Conservation (phyloP, 2,888 invertebrate species). For the Bombyx huttoni region DNA sequence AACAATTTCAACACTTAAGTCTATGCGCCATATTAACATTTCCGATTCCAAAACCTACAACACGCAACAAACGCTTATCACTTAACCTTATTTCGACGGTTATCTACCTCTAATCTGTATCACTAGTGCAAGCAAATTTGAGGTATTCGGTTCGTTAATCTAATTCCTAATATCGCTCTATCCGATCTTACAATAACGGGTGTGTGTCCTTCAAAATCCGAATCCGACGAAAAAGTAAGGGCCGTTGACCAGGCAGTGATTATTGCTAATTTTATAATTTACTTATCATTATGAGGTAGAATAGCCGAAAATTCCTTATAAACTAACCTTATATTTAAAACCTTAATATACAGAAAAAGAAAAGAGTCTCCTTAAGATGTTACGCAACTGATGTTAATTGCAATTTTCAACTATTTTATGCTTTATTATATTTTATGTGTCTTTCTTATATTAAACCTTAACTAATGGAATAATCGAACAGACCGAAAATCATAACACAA, state of each 20-base stretch:
- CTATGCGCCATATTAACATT: not conserved
- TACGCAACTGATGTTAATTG: too few relatives aligned
- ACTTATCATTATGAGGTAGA: not conserved
- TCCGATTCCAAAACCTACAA: not conserved
- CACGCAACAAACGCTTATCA: not conserved
- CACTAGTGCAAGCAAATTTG: not conserved
- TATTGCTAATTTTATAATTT: not conserved
- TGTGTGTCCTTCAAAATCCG: not conserved
- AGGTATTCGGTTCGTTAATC: not conserved
- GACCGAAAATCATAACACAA: too few relatives aligned
- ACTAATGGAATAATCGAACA: too few relatives aligned
- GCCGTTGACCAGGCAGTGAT: not conserved
- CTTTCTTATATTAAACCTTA: too few relatives aligned
- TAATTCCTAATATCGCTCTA: not conserved
- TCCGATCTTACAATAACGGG: not conserved
- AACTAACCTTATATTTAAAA: not conserved
- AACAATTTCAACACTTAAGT: not conserved
- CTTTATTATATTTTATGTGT: too few relatives aligned
- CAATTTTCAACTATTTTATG: too few relatives aligned
- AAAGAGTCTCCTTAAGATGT: too few relatives aligned
- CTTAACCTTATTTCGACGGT: not conserved
- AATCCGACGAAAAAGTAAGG: not conserved
- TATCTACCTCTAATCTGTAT: not conserved
- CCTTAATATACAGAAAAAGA: not conserved
- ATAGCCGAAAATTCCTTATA: not conserved